Evolutionary conservation across 2,888 invertebrate species (phyloP), one percentile per base, ranked within the genome.

Genomic region (Sinodicranocentrus sp.): DNA sequence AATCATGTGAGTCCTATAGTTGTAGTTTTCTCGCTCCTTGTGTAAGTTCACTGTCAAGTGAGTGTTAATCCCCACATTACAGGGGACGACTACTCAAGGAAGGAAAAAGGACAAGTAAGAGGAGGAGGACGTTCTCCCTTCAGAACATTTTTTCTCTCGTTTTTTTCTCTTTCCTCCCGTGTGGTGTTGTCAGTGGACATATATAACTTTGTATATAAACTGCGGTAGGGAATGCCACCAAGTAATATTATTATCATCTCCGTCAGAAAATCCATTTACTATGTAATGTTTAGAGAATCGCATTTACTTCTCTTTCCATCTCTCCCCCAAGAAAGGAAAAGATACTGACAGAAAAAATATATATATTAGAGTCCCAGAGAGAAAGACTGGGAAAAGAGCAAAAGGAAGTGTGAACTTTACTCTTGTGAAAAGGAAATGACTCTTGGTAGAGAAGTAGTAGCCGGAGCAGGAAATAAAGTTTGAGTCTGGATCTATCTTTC

Each of bases 21-120:
- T 6, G 39, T 39, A 13, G 39, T 8, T n/a, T 13, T 8, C 39
- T 39, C 21, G 8, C 57, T 19, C 57, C 6, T 5, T 17, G 57
- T 79, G 70, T 39, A 72, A 72, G 71, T 65, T 79, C 72, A 54
- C 57, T 80, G 71, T 79, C 79, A 79, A 79, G 65, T 73, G 73
- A 59, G 73, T 80, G 72, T 73, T 80, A 80, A 80, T 73, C 79
- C 57, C 28, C n/a, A 43, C 71, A 65, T 79, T 72, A 25, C 23
- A 21, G n/a, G 48, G 10, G n/a, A 48, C 48, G 48, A 15, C 48
- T 39, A 57, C 25, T 72, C 43, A 17, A 73, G 21, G 43, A 59
- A 57, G 25, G 33, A 21, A 73, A 17, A 25, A 23, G 17, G 6
- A 10, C 1, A 44, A 68, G 25, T 21, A 63, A 21, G n/a, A 52